Conservation (phyloP, 37 sponge, comb jelly and placozoan species). For the Chondrosia reniformis region DNA sequence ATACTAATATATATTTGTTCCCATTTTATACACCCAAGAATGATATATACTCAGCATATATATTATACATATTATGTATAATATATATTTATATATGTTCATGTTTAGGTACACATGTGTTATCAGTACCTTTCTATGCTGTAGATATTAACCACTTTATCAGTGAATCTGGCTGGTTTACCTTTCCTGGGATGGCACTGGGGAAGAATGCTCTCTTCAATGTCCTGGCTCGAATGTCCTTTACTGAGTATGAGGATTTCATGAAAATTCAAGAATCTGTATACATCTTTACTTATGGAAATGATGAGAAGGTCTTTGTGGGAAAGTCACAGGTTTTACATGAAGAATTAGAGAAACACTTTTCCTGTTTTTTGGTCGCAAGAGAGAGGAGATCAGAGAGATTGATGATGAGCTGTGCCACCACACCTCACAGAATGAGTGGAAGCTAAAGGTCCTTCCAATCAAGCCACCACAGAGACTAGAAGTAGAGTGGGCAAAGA, state of each 20-base stretch:
- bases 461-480: slow-evolving; percentile 25
- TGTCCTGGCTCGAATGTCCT: slow-evolving; percentile 57
- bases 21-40: no score
- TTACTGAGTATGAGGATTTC: slow-evolving; percentile 28
- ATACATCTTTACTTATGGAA: slow-evolving; percentile 38
- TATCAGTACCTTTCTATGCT: no score
- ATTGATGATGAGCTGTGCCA: slow-evolving; percentile 84
- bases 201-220: slow-evolving; percentile 53
- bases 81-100: background rate
- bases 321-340: slow-evolving; percentile 62
- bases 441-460: slow-evolving; percentile 48
- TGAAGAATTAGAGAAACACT: slow-evolving; percentile 52
- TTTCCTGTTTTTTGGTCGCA: slow-evolving; percentile 60
- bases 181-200: slow-evolving; percentile 44
- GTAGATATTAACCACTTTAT: slow-evolving; percentile 63
- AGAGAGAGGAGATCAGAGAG: slow-evolving; percentile 41
- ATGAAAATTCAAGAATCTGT: slow-evolving; percentile 39
- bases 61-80: no score
- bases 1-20: no score
- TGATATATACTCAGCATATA: no score
- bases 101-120: background rate
- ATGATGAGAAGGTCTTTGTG: slow-evolving; percentile 67
- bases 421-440: slow-evolving; percentile 48
- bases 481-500: slow-evolving; percentile 75
- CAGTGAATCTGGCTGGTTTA: slow-evolving; percentile 74